Evolutionary conservation across 2,888 invertebrate species (phyloP).

Genomic region (Lamproptera curius): DNA sequence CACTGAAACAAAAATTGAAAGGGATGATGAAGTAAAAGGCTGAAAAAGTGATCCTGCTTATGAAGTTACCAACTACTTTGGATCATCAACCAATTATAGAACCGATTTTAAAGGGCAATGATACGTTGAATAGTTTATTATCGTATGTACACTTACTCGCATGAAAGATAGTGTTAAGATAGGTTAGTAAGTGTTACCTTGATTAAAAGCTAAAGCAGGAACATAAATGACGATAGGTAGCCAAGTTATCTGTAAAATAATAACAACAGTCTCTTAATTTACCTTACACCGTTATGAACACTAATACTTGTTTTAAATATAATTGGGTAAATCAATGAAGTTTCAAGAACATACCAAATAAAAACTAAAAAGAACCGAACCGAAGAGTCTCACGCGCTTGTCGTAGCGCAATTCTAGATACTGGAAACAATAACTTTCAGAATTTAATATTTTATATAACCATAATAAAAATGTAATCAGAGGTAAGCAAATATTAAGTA

Average conservation of each 20-base stretch:
- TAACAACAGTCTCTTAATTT: slow-evolving; percentile 4
- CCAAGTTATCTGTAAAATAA: slow-evolving; percentile 79
- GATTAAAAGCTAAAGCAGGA: slow-evolving; percentile 85
- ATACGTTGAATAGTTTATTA: too few species aligned
- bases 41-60: neutral
- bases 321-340: neutral
- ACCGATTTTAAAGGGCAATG: too few species aligned
- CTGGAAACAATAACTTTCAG: slow-evolving; percentile 51
- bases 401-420: slow-evolving; percentile 83
- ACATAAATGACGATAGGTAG: slow-evolving; percentile 85
- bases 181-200: slow-evolving; percentile 63
- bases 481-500: slow-evolving; percentile 35
- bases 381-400: slow-evolving; percentile 81
- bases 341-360: slow-evolving; percentile 79
- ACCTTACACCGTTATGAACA: too few species aligned
- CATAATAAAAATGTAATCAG: slow-evolving; percentile 2
- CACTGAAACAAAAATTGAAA: slow-evolving; percentile 65
- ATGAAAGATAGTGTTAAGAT: too few species aligned
- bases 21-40: neutral
- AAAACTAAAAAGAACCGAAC: slow-evolving; percentile 81
- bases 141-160: too few species aligned
- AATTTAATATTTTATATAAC: too few species aligned
- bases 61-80: too few species aligned
- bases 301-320: neutral
- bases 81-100: too few species aligned